Conservation (phyloP, 2,797 vertebrate species). For the Spinibarbus caldwelli region DNA sequence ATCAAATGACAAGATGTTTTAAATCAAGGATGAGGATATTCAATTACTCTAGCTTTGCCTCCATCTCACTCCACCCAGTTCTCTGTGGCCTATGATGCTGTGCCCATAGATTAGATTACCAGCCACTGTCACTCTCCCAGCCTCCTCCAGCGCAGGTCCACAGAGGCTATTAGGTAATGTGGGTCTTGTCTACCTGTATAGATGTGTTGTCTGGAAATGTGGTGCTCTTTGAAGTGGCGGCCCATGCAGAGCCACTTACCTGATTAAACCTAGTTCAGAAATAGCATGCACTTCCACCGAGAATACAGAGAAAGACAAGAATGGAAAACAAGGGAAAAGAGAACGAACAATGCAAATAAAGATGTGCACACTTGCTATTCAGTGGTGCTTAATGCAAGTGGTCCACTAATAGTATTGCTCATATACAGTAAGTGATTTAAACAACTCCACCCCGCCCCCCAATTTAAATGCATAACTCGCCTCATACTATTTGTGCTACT, state of each 20-base stretch:
- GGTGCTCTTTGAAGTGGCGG: slow-evolving; percentile 43
- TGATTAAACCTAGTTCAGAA: slow-evolving; percentile 49
- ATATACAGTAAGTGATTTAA: neutral
- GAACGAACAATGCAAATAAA: neutral
- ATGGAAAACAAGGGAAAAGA: neutral
- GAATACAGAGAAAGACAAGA: neutral
- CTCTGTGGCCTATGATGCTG: slow-evolving; percentile 61
- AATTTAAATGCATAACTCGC: neutral
- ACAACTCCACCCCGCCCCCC: too few relatives aligned
- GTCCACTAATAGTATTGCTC: neutral
- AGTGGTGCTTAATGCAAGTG: neutral
- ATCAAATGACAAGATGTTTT: slow-evolving; percentile 73
- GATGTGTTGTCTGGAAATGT: slow-evolving; percentile 33
- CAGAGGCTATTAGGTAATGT: slow-evolving; percentile 57
- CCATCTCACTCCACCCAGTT: slow-evolving; percentile 8
- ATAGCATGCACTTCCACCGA: slow-evolving; percentile 8
- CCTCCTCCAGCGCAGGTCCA: slow-evolving; percentile 16
- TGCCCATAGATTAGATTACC: slow-evolving; percentile 76
- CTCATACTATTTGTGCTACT: neutral
- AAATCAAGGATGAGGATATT: slow-evolving; percentile 74
- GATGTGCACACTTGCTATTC: neutral
- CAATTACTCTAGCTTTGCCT: slow-evolving; percentile 65
- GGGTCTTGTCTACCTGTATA: slow-evolving; percentile 42
- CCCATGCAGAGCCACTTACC: slow-evolving; percentile 45
- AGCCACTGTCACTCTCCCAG: slow-evolving; percentile 41